phyloP scores from a whole-genome alignment of 2,113 vertebrate genomes.

The Shinisaurus crocodilurus region DNA sequence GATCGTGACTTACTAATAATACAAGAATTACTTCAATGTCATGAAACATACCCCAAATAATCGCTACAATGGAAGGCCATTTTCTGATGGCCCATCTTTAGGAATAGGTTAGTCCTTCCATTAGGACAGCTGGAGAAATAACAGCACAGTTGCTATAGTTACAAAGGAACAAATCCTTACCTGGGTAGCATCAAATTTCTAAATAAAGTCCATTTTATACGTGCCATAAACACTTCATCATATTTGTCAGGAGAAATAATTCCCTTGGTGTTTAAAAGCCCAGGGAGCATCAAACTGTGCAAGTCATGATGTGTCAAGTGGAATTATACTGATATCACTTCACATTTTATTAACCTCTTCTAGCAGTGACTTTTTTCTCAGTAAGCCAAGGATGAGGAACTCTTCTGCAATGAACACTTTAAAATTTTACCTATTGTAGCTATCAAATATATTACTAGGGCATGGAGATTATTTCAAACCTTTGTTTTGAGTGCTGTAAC shows the following conservation, averaged over 20 bases:
- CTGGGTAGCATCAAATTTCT: background rate
- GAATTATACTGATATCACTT: background rate
- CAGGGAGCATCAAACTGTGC: background rate
- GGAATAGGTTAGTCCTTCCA: background rate
- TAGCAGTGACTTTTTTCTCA: background rate
- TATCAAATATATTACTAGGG: background rate
- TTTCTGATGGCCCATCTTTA: background rate
- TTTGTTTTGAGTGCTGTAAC: slow-evolving; percentile 22
- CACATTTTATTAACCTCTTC: background rate
- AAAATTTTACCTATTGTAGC: background rate
- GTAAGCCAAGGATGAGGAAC: background rate
- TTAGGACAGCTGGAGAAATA: background rate
- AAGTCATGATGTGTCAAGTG: background rate
- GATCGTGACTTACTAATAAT: background rate
- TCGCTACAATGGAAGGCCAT: background rate
- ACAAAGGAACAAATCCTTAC: background rate
- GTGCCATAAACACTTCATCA: slow-evolving; percentile 1
- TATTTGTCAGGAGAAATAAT: background rate
- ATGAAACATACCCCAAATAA: background rate
- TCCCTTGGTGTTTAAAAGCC: background rate
- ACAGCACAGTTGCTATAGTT: background rate
- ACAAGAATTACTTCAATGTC: background rate
- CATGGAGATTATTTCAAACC: background rate
- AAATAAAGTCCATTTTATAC: background rate
- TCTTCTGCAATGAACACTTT: background rate